Evolutionary conservation across 1,140 invertebrate genomes (phyloP), one percentile per base, ranked within the genome.

Genomic region (Ips nitidus): DNA sequence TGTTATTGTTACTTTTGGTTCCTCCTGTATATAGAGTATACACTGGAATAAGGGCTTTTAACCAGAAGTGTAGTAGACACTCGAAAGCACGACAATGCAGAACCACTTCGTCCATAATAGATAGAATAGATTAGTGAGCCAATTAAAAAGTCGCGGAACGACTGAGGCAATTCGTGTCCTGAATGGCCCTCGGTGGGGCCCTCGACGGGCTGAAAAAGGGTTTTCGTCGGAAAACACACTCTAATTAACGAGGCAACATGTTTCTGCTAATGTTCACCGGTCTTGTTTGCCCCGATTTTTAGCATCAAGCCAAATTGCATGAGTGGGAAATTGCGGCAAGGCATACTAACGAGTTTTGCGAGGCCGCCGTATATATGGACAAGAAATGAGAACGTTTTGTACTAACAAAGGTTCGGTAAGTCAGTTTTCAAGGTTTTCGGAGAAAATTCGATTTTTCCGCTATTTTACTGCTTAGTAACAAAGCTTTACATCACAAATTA

Each of bases 231-330:
- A 60, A 68, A 68, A 68, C 57, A 68, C 55, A 60, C 56, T 56
- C 66, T 68, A 68, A 68, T 68, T 68, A 68, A 68, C 66, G 56
- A 52, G 66, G 66, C 57, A 68, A 68, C 66, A 68, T 68, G 66
- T 68, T 68, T 68, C 53, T 50, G 64, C 64, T 66, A 66, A 66
- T 47, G 64, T 66, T 65, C 41, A 22, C 47, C 45, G 56, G 53
- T 41, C 52, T 65, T 55, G 52, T 42, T 36, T 56, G 43, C 52
- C 43, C 62, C 52, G 39, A 40, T 40, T 55, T 65, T 55, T 65
- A n/a, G 60, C 45, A 22, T 22, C 22, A 22, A 22, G 22, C 22
- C 22, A 22, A 22, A 22, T 22, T 22, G 22, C 22, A 22, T 22
- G 22, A 22, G 22, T 22, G 22, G 22, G 22, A 22, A 22, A 22